These are phyloP conservation scores for Orthochromis malagaraziensis DNA, from an alignment of 2,113 vertebrate species.

Conservation along the genomic window DNA sequence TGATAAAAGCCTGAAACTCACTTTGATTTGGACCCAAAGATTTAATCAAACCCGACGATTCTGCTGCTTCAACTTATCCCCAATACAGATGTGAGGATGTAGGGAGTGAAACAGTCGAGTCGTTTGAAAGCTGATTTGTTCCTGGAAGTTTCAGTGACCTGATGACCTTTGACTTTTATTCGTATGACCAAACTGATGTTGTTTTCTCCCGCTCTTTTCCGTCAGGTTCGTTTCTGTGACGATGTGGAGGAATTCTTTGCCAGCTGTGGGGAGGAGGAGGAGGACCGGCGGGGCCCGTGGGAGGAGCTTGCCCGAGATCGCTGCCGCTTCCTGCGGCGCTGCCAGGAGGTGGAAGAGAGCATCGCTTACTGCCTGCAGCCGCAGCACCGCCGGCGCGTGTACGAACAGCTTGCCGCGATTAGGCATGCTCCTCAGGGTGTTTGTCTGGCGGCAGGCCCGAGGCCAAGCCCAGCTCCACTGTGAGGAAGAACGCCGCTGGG, in stretches of 20 bases:
- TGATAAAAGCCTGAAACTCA: not conserved
- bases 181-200: not conserved
- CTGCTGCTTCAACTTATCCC: not conserved
- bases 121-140: not conserved
- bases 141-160: not conserved
- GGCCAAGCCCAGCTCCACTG: not conserved
- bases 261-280: conserved; percentile 76
- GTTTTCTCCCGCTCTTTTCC: not conserved
- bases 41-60: not conserved
- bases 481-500: not conserved
- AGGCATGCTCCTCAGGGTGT: not conserved
- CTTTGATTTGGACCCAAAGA: not conserved
- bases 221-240: conserved; percentile 87
- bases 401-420: not conserved
- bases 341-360: conserved; percentile 83
- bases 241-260: conserved; percentile 84
- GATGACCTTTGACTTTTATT: not conserved
- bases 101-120: not conserved
- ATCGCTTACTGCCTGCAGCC: conserved; percentile 81
- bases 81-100: rapidly evolving
- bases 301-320: conserved; percentile 89
- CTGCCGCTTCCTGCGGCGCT: conserved; percentile 84
- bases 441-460: not conserved
- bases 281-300: conserved; percentile 90
- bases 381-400: conserved; percentile 73